Percentiles rank a stretch among this genome's conserved stretches.
Conservation (phyloP, 2,797 vertebrate genomes). For the Lophura swinhoii region DNA sequence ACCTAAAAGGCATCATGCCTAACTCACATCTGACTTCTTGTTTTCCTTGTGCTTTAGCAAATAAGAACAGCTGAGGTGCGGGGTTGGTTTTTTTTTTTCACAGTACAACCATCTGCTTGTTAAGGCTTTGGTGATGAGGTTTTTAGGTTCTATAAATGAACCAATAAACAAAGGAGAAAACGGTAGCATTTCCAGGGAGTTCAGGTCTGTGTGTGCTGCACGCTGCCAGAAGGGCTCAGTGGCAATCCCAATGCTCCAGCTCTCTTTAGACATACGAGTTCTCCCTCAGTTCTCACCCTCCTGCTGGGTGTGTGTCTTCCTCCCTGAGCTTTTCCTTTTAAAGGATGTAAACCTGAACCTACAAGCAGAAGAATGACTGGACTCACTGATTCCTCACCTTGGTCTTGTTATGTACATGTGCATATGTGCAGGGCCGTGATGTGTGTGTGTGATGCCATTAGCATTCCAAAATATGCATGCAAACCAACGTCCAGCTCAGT, state of each 20-base stretch:
- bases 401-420: accelerated
- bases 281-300: neutral
- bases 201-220: accelerated
- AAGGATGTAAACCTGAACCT: neutral
- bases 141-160: neutral
- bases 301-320: accelerated
- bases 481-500: neutral
- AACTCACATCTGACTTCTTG: neutral
- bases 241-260: accelerated
- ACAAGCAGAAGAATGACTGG: neutral
- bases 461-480: accelerated
- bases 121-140: neutral
- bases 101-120: neutral
- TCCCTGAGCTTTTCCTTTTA: neutral
- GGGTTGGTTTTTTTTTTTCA: neutral
- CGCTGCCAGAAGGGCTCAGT: accelerated
- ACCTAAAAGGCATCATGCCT: neutral
- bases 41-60: neutral
- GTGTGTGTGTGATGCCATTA: neutral
- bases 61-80: neutral
- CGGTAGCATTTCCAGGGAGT: neutral
- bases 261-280: neutral
- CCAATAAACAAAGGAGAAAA: neutral
- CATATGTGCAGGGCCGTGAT: neutral
- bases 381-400: neutral